phyloP scores from a whole-genome alignment of 2,888 invertebrate genomes.

The Lepidochitona cinerea region DNA sequence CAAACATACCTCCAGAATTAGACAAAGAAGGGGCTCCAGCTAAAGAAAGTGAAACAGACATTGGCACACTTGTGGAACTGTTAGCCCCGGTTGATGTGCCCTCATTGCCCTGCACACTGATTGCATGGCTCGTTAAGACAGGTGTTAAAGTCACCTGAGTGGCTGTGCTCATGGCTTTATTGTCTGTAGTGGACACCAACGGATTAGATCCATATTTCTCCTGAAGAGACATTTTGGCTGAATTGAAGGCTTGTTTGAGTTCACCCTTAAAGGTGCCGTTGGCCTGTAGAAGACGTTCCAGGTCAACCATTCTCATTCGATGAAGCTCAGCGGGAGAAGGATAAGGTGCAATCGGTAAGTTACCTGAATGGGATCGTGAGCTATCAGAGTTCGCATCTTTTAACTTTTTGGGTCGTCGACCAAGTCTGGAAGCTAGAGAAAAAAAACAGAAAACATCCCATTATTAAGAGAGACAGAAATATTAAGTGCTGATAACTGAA shows the following conservation, averaged over 20 bases:
- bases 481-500: no score
- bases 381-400: conserved; percentile 61
- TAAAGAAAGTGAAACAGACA: no score
- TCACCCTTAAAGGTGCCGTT: conserved; percentile 61
- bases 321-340: conserved; percentile 59
- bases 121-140: neutral
- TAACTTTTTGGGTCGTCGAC: conserved; percentile 68
- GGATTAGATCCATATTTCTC: conserved; percentile 40
- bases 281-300: conserved; percentile 62
- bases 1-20: no score
- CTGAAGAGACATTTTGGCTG: conserved; percentile 56
- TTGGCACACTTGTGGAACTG: no score
- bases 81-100: no score
- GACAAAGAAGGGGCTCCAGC: no score
- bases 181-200: conserved; percentile 14
- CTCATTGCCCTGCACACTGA: no score
- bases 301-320: conserved; percentile 64
- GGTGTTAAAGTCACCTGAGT: neutral
- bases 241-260: conserved; percentile 60
- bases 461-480: no score
- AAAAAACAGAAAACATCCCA: no score
- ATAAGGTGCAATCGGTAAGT: conserved; percentile 66
- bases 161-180: neutral
- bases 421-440: conserved; percentile 68
- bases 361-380: conserved; percentile 32